Conservation (phyloP, 2,113 vertebrate species). For the Oncorhynchus gorbuscha region DNA sequence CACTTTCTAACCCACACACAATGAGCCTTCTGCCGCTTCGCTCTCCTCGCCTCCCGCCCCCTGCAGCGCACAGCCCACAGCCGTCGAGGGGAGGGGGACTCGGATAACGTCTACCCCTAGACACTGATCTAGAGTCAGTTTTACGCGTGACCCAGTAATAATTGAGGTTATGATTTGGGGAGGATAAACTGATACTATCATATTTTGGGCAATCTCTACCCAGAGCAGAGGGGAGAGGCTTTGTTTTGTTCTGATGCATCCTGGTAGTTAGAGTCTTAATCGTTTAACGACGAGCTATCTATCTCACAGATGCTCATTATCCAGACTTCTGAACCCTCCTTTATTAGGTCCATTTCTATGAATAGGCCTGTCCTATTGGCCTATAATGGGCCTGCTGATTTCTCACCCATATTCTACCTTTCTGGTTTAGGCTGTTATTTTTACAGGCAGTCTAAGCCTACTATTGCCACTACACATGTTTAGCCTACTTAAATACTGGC, state of each 20-base stretch:
- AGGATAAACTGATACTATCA: neutral
- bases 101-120: neutral
- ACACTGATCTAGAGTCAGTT: neutral
- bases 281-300: neutral
- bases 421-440: too few relatives aligned
- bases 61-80: slow-evolving; percentile 5
- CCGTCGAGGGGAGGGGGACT: slow-evolving; percentile 4
- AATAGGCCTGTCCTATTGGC: too few relatives aligned
- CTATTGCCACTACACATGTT: too few relatives aligned
- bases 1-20: neutral
- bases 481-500: too few relatives aligned
- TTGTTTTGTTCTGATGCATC: slow-evolving; percentile 18
- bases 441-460: too few relatives aligned
- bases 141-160: neutral
- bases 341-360: too few relatives aligned
- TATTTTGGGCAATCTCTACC: neutral
- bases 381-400: neutral
- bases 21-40: slow-evolving; percentile 16
- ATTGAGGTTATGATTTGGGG: neutral
- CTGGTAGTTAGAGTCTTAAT: slow-evolving; percentile 15
- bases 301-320: slow-evolving; percentile 11
- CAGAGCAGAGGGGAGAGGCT: neutral
- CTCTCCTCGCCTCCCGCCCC: slow-evolving; percentile 9
- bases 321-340: neutral
- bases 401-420: neutral